Base-by-base conservation (phyloP, 2,888 invertebrate genomes). In the Gibbula magus region DNA sequence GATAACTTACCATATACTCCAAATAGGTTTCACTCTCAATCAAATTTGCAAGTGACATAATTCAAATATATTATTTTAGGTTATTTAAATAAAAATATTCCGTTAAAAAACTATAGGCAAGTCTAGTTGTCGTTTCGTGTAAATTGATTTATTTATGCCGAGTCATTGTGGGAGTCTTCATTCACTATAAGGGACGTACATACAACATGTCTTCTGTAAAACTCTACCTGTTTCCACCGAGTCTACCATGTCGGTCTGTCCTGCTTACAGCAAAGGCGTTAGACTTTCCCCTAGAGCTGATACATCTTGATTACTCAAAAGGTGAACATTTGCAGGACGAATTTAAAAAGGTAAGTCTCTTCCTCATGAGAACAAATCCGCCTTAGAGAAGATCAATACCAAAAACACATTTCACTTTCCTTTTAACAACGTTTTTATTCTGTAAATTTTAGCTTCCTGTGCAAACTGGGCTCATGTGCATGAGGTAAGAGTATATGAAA, bases 201-300 rank as follows among this genome's bases (percentile, higher is more conserved):
- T 8, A 5, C 56, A 61, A 3, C 39, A 70, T 35, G 70, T 20
- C 39, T 16, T 20, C 20, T 35, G 35, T 70, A n/a, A 32, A 70
- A 35, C 67, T 87, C 51, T 86, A 87, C 77, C 79, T 86, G 10
- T 84, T 86, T 73, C 84, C 83, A 20, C 73, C 84, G 29, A 89
- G 89, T 73, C 87, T 90, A 22, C 89, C 90, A 20, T 90, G 90
- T 74, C 82, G 91, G 53, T 89, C 90, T 8, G 91, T 91, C 16
- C 86, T 88, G 82, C 89, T 91, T 89, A 86, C 89, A 51, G 86
- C 89, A 75, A 88, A 87, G 81, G 89, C 87, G 5, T 85, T 90
- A n/a, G 87, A 86, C 73, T 82, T 91, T 32, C 87, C 88, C 5
- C 86, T 90, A 39, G 88, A 89, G 16, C 81, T 90, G 53, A 82